Conservation (phyloP, 2,113 vertebrate genomes). For the Tyrannus savana region DNA sequence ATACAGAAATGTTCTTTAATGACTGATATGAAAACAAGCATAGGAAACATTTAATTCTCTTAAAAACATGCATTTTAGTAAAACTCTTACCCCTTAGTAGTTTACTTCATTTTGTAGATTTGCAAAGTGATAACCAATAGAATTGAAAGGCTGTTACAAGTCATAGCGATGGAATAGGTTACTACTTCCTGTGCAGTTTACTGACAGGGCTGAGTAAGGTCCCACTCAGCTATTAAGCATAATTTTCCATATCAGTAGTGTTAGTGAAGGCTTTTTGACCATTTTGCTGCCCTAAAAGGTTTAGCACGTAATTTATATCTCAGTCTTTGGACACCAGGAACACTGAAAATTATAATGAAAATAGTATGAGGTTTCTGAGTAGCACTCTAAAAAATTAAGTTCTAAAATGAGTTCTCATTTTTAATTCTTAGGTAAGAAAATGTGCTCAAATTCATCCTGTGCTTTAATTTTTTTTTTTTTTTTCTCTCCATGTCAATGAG, state of each 20-base stretch:
- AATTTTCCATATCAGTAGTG: neutral
- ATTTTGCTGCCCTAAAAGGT: neutral
- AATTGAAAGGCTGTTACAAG: neutral
- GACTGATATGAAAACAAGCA: neutral
- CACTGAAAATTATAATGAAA: neutral
- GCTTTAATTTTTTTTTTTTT: neutral
- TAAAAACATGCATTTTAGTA: neutral
- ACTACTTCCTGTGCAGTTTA: neutral
- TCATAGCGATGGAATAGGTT: neutral
- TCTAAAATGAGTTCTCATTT: neutral
- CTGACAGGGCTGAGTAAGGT: neutral
- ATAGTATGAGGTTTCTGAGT: neutral
- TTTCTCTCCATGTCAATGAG: neutral
- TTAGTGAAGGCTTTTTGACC: neutral
- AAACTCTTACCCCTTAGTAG: neutral
- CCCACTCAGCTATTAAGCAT: neutral
- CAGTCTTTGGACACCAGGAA: neutral
- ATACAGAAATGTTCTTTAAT: neutral
- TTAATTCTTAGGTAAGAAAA: constrained; percentile 1
- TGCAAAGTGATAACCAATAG: neutral
- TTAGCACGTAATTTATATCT: neutral
- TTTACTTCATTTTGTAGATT: neutral
- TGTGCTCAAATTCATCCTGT: neutral
- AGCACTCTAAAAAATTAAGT: neutral
- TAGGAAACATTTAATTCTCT: neutral